Evolutionary conservation across 2,888 invertebrate genomes (phyloP).

Genomic region (Arge pagana): DNA sequence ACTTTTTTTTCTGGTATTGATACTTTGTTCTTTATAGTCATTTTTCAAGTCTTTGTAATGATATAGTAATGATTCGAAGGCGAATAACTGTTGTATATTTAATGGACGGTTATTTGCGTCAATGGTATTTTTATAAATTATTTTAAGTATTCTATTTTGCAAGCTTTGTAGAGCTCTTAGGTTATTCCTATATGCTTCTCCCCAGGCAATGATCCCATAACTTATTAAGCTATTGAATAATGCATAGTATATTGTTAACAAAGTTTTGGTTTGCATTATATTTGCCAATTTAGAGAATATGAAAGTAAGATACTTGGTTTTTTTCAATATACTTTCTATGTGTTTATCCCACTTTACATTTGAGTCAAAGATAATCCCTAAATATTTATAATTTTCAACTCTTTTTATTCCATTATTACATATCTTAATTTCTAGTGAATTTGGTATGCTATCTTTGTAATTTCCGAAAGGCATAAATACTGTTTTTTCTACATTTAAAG

Average conservation of each 20-base stretch:
- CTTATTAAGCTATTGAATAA: neutral
- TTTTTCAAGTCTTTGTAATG: too few species aligned
- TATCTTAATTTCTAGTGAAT: too few species aligned
- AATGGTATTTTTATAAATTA: too few species aligned
- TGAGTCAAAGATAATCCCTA: slow-evolving; percentile 4
- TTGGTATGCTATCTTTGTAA: too few species aligned
- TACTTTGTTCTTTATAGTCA: too few species aligned
- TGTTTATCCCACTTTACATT: slow-evolving; percentile 4
- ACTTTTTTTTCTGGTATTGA: too few species aligned
- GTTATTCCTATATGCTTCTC: neutral
- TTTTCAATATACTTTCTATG: neutral
- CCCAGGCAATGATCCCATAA: slow-evolving; percentile 15
- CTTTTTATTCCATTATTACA: too few species aligned
- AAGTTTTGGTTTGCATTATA: neutral
- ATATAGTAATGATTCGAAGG: too few species aligned
- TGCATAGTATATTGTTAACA: slow-evolving; percentile 1
- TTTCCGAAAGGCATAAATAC: too few species aligned
- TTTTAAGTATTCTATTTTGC: neutral
- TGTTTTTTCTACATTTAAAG: too few species aligned
- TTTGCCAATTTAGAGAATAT: slow-evolving; percentile 4
- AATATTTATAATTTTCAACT: neutral
- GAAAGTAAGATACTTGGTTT: neutral
- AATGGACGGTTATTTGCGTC: too few species aligned
- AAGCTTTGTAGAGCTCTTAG: neutral
- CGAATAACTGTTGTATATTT: too few species aligned